phyloP scores from a whole-genome alignment of 2,113 vertebrate genomes.

The Pangasianodon gigas region DNA sequence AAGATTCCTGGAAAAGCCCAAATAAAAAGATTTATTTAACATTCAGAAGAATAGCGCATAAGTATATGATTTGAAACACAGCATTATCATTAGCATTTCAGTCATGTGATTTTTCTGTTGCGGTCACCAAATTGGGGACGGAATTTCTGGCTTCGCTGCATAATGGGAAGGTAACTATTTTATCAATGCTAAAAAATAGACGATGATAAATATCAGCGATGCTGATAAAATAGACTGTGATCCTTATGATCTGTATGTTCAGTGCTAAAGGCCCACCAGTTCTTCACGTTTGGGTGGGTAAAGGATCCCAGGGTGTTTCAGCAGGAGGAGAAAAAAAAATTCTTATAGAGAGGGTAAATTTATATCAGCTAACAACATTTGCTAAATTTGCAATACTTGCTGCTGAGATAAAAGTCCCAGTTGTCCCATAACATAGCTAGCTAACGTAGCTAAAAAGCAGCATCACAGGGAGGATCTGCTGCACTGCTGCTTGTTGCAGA shows the following conservation, averaged over 20 bases:
- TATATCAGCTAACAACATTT: neutral
- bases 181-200: neutral
- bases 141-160: neutral
- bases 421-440: neutral
- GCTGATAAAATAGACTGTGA: neutral
- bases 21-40: neutral
- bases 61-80: neutral
- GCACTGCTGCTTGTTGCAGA: neutral
- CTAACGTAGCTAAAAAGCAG: too few species aligned
- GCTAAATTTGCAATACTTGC: neutral
- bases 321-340: too few species aligned
- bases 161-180: neutral
- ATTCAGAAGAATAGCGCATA: neutral
- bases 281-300: neutral
- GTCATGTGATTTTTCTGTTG: neutral
- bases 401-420: neutral
- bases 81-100: neutral
- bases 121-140: neutral
- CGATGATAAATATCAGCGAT: neutral
- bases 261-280: neutral
- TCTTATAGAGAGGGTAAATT: neutral
- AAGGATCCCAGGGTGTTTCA: neutral
- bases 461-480: neutral
- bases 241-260: neutral
- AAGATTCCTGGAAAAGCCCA: neutral